Percentiles rank a stretch among this genome's conserved stretches.
Evolutionary conservation across 2,113 vertebrate genomes (phyloP).

Genomic region (Anseranas semipalmata): DNA sequence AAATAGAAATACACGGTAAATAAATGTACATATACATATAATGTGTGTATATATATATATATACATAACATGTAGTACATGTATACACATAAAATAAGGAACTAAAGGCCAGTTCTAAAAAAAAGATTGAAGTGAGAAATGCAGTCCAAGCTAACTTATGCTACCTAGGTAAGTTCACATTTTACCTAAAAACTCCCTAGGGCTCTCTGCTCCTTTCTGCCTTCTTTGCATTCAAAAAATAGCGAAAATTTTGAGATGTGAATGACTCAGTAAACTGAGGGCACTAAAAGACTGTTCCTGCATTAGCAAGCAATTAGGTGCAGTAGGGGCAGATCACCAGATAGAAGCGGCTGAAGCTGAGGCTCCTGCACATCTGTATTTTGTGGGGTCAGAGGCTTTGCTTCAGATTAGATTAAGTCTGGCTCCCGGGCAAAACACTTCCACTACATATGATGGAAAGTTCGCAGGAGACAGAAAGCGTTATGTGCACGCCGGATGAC

Average conservation of each 20-base stretch:
- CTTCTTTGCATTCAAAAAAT: background rate
- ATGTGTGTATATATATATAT: background rate
- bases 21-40: background rate
- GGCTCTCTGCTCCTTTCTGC: background rate
- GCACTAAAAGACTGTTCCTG: background rate
- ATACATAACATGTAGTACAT: background rate
- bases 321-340: background rate
- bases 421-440: background rate
- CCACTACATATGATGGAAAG: background rate
- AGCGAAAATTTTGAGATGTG: background rate
- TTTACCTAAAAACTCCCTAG: background rate
- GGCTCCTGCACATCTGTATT: background rate
- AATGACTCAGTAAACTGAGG: background rate
- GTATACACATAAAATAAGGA: background rate
- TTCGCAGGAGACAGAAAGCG: background rate
- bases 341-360: background rate
- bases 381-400: background rate
- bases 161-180: background rate
- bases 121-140: background rate
- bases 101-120: background rate
- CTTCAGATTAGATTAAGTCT: background rate
- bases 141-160: background rate
- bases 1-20: background rate
- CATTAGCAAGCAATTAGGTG: background rate
- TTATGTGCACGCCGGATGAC: background rate